These are phyloP conservation scores for Campylomormyrus numenius DNA, from an alignment of 2,113 vertebrate genomes.

Conservation along the genomic window DNA sequence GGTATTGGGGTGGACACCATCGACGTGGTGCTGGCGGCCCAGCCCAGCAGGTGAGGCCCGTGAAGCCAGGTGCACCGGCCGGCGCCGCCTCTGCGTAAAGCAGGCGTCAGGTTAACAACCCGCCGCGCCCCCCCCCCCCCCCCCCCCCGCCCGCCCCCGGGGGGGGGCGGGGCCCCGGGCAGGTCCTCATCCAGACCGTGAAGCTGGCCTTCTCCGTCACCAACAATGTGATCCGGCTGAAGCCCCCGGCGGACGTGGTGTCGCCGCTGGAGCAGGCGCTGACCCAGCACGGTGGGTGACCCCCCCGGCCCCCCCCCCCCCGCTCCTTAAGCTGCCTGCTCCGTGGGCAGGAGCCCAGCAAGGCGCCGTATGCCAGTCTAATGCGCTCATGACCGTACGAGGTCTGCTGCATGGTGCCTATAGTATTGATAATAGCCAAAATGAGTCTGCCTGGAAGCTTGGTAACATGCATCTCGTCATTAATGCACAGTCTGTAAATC, in stretches of 20 bases:
- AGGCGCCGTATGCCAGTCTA: not conserved
- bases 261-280: conserved; percentile 90
- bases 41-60: conserved; percentile 75
- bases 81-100: not conserved
- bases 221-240: conserved; percentile 92
- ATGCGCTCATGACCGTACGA: not conserved
- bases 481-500: not conserved
- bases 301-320: not conserved
- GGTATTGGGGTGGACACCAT: conserved; percentile 93
- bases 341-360: not conserved
- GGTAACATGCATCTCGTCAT: not conserved
- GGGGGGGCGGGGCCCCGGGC: no score
- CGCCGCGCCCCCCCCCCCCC: conserved; percentile 41
- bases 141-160: no score
- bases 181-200: conserved; percentile 89
- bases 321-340: not conserved
- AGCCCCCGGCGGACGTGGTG: conserved; percentile 74
- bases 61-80: no score
- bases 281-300: conserved; percentile 76
- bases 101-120: not conserved
- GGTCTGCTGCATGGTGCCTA: not conserved
- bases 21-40: conserved; percentile 82
- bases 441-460: not conserved
- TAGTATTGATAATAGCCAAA: not conserved
- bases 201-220: conserved; percentile 92